phyloP scores from a whole-genome alignment of 2,888 invertebrate genomes.

The Epirrhoe tristata region DNA sequence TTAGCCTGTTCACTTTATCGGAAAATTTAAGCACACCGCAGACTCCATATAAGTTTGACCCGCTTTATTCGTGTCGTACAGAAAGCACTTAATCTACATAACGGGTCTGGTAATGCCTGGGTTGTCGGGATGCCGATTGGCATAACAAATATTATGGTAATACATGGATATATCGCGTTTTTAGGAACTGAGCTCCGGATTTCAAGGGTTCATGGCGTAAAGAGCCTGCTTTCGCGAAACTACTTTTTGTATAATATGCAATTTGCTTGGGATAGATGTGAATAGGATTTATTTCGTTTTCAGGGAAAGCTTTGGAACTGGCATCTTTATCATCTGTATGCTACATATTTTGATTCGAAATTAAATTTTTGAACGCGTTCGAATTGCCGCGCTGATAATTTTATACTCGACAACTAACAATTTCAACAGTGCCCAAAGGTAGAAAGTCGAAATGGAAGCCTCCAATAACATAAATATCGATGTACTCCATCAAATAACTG shows the following conservation, averaged over 20 bases:
- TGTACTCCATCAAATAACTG: conserved; percentile 21
- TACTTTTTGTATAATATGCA: background rate
- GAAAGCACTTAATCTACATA: conserved; percentile 67
- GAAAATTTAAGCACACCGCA: conserved; percentile 26
- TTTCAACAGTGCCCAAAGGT: background rate
- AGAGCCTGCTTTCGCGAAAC: conserved; percentile 3
- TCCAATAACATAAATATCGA: conserved; percentile 11
- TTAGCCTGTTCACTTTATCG: conserved; percentile 3
- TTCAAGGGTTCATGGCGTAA: conserved; percentile 15
- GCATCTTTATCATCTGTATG: background rate
- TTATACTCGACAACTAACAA: background rate
- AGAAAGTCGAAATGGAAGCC: conserved; percentile 1
- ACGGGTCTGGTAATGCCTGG: conserved; percentile 54
- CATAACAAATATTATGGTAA: conserved; percentile 55
- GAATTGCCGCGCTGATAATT: background rate
- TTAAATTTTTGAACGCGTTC: background rate
- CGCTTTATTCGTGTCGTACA: conserved; percentile 46
- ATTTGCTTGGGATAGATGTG: conserved; percentile 2
- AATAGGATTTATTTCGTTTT: background rate
- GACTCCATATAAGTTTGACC: conserved; percentile 31
- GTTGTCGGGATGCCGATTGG: conserved; percentile 48
- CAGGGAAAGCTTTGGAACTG: background rate
- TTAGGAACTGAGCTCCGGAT: conserved; percentile 27
- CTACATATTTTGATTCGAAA: background rate
- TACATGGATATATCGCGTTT: conserved; percentile 38